Conservation (phyloP, 1,140 invertebrate species). For the Streblospio benedicti region DNA sequence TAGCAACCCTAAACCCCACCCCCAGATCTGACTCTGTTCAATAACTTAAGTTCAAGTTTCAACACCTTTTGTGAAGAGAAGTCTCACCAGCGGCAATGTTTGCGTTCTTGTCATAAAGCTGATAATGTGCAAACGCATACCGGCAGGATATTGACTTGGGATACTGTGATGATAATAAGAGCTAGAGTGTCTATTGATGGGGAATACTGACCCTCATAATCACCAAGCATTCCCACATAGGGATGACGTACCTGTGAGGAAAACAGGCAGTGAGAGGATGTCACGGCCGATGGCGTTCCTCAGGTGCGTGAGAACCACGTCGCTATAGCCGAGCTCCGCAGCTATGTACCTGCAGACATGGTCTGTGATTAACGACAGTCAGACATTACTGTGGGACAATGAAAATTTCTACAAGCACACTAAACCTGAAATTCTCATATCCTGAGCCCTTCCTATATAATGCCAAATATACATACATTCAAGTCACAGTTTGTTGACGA, state of each 20-base stretch:
- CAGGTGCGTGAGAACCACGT: conserved; percentile 35
- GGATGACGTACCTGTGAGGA: conserved; percentile 24
- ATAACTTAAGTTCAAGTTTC: no score
- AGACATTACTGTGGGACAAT: no score
- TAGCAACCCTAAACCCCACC: no score
- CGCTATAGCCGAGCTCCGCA: conserved; percentile 27
- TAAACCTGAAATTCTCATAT: no score
- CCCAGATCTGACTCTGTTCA: no score
- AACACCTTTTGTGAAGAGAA: neutral
- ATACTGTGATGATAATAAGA: neutral
- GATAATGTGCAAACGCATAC: neutral
- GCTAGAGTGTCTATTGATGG: neutral
- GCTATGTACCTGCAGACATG: no score
- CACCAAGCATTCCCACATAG: neutral
- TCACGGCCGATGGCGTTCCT: conserved; percentile 41
- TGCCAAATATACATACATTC: no score
- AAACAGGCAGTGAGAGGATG: conserved; percentile 39
- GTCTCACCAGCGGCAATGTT: neutral
- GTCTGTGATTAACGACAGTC: no score
- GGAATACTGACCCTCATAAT: neutral
- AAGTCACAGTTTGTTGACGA: no score
- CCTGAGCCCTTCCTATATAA: no score
- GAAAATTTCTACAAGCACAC: no score
- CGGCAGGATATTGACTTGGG: neutral
- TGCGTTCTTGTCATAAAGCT: neutral